Percentiles rank a stretch among this genome's conserved stretches.
Evolutionary conservation across 2,888 invertebrate species (phyloP).

Genomic region (Byasa hedistus): DNA sequence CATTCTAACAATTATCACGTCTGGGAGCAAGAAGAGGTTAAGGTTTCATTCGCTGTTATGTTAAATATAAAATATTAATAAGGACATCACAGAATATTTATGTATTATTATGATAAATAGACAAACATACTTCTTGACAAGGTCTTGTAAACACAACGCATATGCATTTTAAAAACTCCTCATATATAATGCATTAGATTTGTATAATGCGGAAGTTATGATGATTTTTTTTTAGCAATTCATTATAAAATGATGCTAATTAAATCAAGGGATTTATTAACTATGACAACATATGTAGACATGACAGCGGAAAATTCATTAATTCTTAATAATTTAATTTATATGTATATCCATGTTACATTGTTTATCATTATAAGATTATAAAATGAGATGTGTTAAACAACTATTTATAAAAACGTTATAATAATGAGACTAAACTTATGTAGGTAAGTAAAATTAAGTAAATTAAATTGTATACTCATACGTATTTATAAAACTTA

Average conservation of each 20-base stretch:
- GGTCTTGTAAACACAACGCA: conserved; percentile 1
- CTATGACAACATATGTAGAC: neutral
- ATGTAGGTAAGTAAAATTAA: too few species aligned
- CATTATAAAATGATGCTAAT: neutral
- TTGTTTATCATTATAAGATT: neutral
- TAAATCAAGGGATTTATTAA: neutral
- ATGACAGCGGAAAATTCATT: too few species aligned
- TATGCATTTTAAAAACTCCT: neutral
- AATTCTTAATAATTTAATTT: too few species aligned
- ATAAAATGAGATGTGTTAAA: neutral
- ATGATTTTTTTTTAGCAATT: conserved; percentile 1
- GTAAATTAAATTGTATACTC: too few species aligned
- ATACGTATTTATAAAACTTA: too few species aligned
- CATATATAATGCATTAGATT: conserved; percentile 16
- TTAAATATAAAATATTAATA: neutral
- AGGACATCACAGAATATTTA: neutral
- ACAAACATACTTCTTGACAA: neutral
- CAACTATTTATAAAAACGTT: too few species aligned
- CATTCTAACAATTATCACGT: neutral
- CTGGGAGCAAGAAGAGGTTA: neutral
- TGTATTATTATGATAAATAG: neutral
- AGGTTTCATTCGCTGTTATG: neutral
- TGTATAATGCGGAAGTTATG: conserved; percentile 24
- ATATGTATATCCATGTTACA: too few species aligned
- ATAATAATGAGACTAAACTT: too few species aligned